These are phyloP conservation scores for Chrysopilus asiliformis DNA, from an alignment of 2,888 invertebrate genomes.

Conservation along the genomic window DNA sequence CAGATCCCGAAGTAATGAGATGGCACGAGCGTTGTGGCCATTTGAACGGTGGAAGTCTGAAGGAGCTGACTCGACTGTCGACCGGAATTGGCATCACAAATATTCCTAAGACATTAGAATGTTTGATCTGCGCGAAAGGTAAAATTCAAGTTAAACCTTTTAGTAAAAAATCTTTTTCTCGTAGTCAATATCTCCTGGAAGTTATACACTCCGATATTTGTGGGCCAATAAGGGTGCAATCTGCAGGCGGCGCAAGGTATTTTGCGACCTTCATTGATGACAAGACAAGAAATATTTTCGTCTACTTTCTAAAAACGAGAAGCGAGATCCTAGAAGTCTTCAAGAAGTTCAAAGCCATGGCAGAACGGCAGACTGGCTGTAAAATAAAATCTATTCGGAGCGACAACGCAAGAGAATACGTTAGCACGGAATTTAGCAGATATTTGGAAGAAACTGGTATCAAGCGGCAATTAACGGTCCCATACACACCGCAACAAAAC, in stretches of 20 bases:
- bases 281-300: constrained; percentile 9
- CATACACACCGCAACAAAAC: constrained; percentile 14
- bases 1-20: too few relatives aligned
- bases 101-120: too few relatives aligned
- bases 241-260: constrained; percentile 13
- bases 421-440: constrained; percentile 9
- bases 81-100: too few relatives aligned
- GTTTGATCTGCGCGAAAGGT: too few relatives aligned
- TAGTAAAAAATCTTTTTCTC: constrained; percentile 10
- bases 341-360: constrained; percentile 11
- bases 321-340: constrained; percentile 12
- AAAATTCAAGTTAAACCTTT: too few relatives aligned
- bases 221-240: constrained; percentile 12
- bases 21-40: too few relatives aligned
- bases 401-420: constrained; percentile 13
- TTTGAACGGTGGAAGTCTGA: too few relatives aligned
- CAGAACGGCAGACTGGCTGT: constrained; percentile 9
- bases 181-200: constrained; percentile 9
- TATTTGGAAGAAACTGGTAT: constrained; percentile 13
- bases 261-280: constrained; percentile 15
- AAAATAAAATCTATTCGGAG: constrained; percentile 10
- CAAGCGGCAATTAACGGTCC: constrained; percentile 10
- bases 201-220: constrained; percentile 9
- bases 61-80: too few relatives aligned
- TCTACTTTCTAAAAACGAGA: constrained; percentile 15